A percentile compares a stretch with the other conserved stretches of the same genome.
phyloP scores from a whole-genome alignment of 2,113 vertebrate genomes.

The Chionis minor region DNA sequence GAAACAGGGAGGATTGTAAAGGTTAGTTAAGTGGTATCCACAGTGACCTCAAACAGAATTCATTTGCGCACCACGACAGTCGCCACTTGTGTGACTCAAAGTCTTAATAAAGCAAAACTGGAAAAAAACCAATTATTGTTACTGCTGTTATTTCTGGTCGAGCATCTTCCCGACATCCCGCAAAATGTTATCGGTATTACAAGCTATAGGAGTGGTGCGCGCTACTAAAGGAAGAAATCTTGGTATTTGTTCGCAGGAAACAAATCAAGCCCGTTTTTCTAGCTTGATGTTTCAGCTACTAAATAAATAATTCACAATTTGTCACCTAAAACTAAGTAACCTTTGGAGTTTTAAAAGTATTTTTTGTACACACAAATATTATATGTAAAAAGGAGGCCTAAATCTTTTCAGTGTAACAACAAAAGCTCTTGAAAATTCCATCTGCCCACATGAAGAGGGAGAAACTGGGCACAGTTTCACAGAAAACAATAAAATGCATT shows the following conservation, averaged over 20 bases:
- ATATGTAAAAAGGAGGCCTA: not conserved
- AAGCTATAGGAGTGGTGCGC: not conserved
- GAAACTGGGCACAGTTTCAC: conserved; percentile 53
- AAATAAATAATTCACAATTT: not conserved
- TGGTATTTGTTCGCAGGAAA: not conserved
- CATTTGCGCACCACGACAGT: not conserved
- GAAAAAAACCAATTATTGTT: not conserved
- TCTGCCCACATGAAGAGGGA: conserved; percentile 40
- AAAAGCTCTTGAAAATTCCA: conserved; percentile 31
- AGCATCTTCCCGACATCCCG: not conserved
- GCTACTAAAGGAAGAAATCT: not conserved
- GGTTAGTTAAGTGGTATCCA: not conserved
- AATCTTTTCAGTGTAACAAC: not conserved
- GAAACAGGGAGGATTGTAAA: not conserved
- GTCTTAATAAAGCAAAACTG: not conserved
- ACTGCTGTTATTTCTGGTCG: not conserved
- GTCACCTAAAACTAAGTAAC: not conserved
- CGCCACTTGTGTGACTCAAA: not conserved
- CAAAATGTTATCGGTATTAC: not conserved
- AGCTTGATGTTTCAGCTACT: not conserved
- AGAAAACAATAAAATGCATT: conserved; percentile 53
- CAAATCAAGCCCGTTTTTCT: not conserved
- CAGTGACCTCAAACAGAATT: not conserved
- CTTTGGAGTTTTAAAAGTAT: not conserved
- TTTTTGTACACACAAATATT: not conserved